Evolutionary conservation across 2,888 invertebrate species (phyloP), one percentile per base, ranked within the genome.

Genomic region (Frankliniella intonsa): DNA sequence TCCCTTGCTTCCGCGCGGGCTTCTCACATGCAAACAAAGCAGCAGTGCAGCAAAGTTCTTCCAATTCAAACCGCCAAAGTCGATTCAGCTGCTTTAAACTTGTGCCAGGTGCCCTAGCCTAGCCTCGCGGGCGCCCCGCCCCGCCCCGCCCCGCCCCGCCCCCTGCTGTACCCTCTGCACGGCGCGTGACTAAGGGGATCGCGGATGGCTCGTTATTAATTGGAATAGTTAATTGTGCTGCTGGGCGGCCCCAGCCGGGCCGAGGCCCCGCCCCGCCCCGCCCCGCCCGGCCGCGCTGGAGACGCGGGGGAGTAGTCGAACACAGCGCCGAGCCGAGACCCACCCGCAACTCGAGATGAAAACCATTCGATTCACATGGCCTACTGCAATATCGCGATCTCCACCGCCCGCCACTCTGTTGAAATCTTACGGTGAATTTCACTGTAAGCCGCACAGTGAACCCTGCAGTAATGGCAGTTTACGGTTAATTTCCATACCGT

Each of bases 11-110:
- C n/a, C 51, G 3, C 12, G 19, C 55, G 19, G 19, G 69, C 22
- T 9, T 22, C 55, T 22, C 69, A 76, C 69, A 76, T 22, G 69
- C 22, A 76, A 76, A 76, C 69, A 76, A 76, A 76, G 69, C 69
- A 12, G 55, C 38, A 17, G 62, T 62, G 62, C 62, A 62, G 5
- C 69, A 76, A 76, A 25, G 12, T 76, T 76, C 69, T 76, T 76
- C 69, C 69, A 76, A 76, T 76, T 76, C 69, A 76, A 76, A 76
- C 69, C 69, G 25, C 69, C 69, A 76, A 76, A 76, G 69, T 76
- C 25, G 69, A 76, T 76, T 25, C 69, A 76, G 69, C 22, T 7
- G 69, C 69, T 76, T 25, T 69, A 22, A 22, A 22, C 69, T 19
- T 76, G 69, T 25, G 22, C 55, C 55, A 55, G 5, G 19, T 55